Base-by-base conservation (phyloP, 1,140 invertebrate species). In the Zaprionus gabonicus region DNA sequence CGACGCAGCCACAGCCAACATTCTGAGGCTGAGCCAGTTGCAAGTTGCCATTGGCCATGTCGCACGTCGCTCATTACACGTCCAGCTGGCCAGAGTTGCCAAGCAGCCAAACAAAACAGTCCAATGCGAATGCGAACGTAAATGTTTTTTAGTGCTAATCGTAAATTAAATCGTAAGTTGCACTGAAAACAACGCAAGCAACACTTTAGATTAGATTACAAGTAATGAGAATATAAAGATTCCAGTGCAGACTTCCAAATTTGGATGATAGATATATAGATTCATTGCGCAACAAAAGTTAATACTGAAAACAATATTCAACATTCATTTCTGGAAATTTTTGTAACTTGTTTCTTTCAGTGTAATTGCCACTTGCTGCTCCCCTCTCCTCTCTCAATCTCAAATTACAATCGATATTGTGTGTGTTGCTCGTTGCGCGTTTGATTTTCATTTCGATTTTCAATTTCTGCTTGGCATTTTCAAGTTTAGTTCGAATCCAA, bases 361-460 rank as follows among this genome's bases (percentile, higher is more conserved):
- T 51, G 46, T 25, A 51, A 58, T 49, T 57, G 41, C 34, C 36
- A 58, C 55, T 25, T 60, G 31, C 20, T 34, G 41, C 41, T 53
- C 65, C 31, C 23, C 7, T 25, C 27, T 13, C 20, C 49, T n/a
- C 12, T 34, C 13, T 9, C 9, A 15, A 4, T n/a, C 17, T 90
- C 79, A 85, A 90, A 90, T 90, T 90, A 91, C 80, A 78, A 80
- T 69, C 79, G 38, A 62, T 38, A 62, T 65, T 56, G 34, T 62
- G 71, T 66, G 31, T 65, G 36, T 7, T 46, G 36, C 12, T 38
- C 36, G 36, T 15, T 38, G 36, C 36, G 36, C 64, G 15, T 59
- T 86, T 80, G 73, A 83, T 83, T 83, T 84, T 71, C 68, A 83
- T 86, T 73, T 77, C 80, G 83, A 87, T 85, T 86, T 60, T 62